These are phyloP conservation scores for Erebia aethiops DNA, from an alignment of 2,888 invertebrate genomes.

Conservation along the genomic window DNA sequence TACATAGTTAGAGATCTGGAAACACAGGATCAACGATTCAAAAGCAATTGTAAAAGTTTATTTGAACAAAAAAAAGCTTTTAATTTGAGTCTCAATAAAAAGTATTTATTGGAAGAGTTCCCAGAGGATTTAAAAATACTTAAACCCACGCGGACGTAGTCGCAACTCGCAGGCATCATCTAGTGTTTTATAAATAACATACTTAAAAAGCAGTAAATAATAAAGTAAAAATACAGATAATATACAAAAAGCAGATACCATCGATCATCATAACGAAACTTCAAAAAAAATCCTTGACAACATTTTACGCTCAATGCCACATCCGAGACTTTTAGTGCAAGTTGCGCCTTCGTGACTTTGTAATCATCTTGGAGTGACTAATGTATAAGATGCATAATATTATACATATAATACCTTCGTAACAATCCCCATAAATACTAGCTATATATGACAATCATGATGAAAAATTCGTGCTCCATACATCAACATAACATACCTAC, in stretches of 20 bases:
- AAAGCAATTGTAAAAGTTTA: too few relatives aligned
- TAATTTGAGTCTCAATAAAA: too few relatives aligned
- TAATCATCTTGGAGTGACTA: conserved; percentile 42
- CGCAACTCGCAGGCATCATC: too few relatives aligned
- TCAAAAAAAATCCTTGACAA: conserved; percentile 1
- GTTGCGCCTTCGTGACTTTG: conserved; percentile 22
- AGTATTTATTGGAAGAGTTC: too few relatives aligned
- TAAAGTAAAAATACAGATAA: neutral
- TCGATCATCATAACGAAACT: conserved; percentile 5
- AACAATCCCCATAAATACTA: conserved; percentile 19
- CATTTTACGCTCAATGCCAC: conserved; percentile 24
- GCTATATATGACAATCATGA: conserved; percentile 3
- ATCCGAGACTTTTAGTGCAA: conserved; percentile 26
- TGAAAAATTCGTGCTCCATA: neutral
- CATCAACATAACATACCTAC: neutral
- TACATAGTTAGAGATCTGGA: too few relatives aligned
- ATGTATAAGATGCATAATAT: conserved; percentile 37
- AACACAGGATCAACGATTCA: too few relatives aligned
- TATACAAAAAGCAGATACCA: neutral
- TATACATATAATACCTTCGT: conserved; percentile 28
- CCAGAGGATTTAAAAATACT: too few relatives aligned
- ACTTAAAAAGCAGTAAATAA: too few relatives aligned
- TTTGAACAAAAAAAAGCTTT: too few relatives aligned
- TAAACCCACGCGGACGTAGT: too few relatives aligned
- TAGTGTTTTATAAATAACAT: too few relatives aligned